phyloP scores from a whole-genome alignment of 2,888 invertebrate genomes.

The Heterodera filipjevi region DNA sequence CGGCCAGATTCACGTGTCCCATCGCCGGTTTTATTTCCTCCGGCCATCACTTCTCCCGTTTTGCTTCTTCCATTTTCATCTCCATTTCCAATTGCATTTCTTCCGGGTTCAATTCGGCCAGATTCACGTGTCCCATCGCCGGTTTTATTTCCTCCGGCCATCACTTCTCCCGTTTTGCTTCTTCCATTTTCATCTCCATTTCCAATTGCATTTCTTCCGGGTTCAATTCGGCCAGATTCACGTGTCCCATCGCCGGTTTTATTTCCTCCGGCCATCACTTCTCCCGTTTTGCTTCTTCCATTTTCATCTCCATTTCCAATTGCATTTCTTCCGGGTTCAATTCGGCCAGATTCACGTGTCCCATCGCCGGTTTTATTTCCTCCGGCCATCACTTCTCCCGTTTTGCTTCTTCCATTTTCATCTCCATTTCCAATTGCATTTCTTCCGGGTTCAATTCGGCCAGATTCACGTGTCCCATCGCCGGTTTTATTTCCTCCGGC shows the following conservation, averaged over 20 bases:
- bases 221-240: background rate
- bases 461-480: constrained; percentile 18
- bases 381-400: background rate
- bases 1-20: too few relatives aligned
- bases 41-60: too few relatives aligned
- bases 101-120: too few relatives aligned
- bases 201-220: background rate
- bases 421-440: constrained; percentile 22
- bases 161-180: background rate
- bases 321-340: background rate
- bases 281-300: background rate
- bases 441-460: background rate
- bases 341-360: too few relatives aligned
- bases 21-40: background rate
- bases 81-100: background rate
- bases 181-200: background rate
- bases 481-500: constrained; percentile 6
- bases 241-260: background rate
- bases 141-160: background rate
- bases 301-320: background rate
- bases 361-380: background rate
- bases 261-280: background rate
- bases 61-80: background rate
- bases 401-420: background rate
- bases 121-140: background rate